These are phyloP conservation scores for Caenorhabditis sp. DNA, from an alignment of 2,888 invertebrate species.

Conservation along the genomic window DNA sequence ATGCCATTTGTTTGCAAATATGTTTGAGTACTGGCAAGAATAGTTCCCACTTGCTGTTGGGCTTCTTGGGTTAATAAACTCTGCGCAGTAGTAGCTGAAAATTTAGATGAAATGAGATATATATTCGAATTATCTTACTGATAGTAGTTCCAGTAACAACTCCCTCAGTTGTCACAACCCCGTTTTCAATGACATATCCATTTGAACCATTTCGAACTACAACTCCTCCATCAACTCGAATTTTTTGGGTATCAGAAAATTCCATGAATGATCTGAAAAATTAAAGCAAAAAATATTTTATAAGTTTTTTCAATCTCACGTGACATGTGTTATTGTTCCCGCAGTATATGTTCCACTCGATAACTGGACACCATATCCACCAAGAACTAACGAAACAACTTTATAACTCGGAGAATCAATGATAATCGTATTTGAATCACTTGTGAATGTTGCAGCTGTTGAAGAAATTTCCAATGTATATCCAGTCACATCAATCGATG, in stretches of 20 bases:
- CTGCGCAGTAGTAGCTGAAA: conserved; percentile 43
- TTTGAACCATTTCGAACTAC: conserved; percentile 48
- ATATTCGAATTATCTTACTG: conserved; percentile 4
- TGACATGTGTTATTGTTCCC: conserved; percentile 16
- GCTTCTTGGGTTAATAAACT: conserved; percentile 52
- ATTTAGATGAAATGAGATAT: not conserved
- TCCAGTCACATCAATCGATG: conserved; percentile 33
- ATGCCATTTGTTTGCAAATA: conserved; percentile 46
- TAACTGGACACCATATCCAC: conserved; percentile 39
- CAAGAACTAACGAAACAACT: conserved; percentile 19
- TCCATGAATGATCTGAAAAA: conserved; percentile 29
- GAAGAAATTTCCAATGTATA: conserved; percentile 14
- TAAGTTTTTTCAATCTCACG: conserved; percentile 6
- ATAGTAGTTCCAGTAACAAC: conserved; percentile 34
- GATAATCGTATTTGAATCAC: conserved; percentile 5
- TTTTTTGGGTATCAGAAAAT: conserved; percentile 39
- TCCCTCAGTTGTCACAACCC: conserved; percentile 45
- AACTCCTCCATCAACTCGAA: conserved; percentile 40
- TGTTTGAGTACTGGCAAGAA: conserved; percentile 45
- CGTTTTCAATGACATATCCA: conserved; percentile 51
- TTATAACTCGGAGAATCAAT: conserved; percentile 25
- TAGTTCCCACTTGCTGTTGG: conserved; percentile 40
- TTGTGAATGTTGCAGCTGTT: conserved; percentile 13
- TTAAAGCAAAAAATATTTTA: not conserved
- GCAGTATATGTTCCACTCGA: conserved; percentile 34